Percentiles rank a stretch among this genome's conserved stretches.
Evolutionary conservation across 2,888 invertebrate genomes (phyloP).

Genomic region (Perizoma flavofasciatum): DNA sequence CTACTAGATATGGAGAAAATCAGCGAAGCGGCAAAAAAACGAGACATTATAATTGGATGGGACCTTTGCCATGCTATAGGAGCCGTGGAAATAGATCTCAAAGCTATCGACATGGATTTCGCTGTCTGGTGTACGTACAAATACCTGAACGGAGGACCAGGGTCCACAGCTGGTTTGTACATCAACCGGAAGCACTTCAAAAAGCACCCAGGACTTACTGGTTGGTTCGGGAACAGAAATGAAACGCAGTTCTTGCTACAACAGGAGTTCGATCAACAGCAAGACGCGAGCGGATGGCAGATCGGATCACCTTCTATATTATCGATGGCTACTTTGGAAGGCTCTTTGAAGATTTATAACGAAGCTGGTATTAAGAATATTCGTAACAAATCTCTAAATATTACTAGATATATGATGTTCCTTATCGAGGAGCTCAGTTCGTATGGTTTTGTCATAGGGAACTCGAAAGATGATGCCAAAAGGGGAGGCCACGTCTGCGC

Average conservation of each 20-base stretch:
- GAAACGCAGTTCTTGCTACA: constrained; percentile 62
- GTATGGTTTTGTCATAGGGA: constrained; percentile 64
- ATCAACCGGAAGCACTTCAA: constrained; percentile 68
- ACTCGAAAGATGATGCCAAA: constrained; percentile 54
- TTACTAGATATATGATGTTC: constrained; percentile 71
- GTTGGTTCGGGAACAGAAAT: constrained; percentile 68
- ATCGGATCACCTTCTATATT: constrained; percentile 64
- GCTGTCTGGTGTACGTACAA: constrained; percentile 77
- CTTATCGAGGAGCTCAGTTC: constrained; percentile 59
- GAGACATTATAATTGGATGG: constrained; percentile 68
- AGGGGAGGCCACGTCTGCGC: constrained; percentile 71
- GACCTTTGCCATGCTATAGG: constrained; percentile 70
- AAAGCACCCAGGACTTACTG: constrained; percentile 61
- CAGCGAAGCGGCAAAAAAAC: constrained; percentile 58
- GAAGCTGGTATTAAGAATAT: constrained; percentile 65
- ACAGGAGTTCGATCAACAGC: constrained; percentile 68
- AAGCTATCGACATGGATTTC: constrained; percentile 65
- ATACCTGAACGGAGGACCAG: constrained; percentile 73
- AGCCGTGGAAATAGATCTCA: constrained; percentile 62
- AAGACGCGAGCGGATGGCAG: constrained; percentile 68
- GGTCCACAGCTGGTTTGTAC: constrained; percentile 61
- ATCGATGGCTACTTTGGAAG: constrained; percentile 68
- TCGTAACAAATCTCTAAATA: constrained; percentile 66
- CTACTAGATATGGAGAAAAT: constrained; percentile 66
- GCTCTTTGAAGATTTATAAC: constrained; percentile 59